A percentile compares a stretch with the other conserved stretches of the same genome.
Conservation (phyloP, 92 coral and sea anemone species). For the Epizoanthus stellaris region DNA sequence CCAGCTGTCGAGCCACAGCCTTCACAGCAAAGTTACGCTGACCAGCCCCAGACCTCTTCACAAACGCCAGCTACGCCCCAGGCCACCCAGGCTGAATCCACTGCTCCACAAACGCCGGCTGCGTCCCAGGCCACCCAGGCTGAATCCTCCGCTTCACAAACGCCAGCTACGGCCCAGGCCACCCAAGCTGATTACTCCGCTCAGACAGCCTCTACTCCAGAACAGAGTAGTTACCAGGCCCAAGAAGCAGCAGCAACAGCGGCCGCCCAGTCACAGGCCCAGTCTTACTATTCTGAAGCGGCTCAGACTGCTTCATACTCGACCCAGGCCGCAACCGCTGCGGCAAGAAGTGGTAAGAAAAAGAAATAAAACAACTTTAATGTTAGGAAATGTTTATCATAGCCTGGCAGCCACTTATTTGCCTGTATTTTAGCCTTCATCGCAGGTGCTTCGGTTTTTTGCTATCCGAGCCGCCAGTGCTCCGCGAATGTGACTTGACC, state of each 20-base stretch:
- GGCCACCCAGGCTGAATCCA: not conserved
- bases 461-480: too few species aligned
- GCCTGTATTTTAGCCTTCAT: too few species aligned
- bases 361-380: not conserved
- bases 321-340: slow-evolving; percentile 18
- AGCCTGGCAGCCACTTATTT: too few species aligned
- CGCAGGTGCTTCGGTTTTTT: too few species aligned
- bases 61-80: not conserved
- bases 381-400: too few species aligned
- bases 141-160: slow-evolving; percentile 6
- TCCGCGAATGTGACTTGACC: too few species aligned
- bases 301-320: not conserved
- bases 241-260: slow-evolving; percentile 15
- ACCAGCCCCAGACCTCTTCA: slow-evolving; percentile 5
- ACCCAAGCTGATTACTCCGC: not conserved
- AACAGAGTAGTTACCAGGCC: slow-evolving; percentile 12
- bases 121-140: not conserved
- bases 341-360: slow-evolving; percentile 32
- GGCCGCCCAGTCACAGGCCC: slow-evolving; percentile 3
- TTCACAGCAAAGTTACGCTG: slow-evolving; percentile 12
- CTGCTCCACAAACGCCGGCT: not conserved
- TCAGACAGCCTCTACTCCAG: not conserved
- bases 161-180: slow-evolving; percentile 33
- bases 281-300: not conserved
- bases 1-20: slow-evolving; percentile 8